Base-by-base conservation (phyloP, 2,888 invertebrate genomes). In the Drosophila nigritarsus region DNA sequence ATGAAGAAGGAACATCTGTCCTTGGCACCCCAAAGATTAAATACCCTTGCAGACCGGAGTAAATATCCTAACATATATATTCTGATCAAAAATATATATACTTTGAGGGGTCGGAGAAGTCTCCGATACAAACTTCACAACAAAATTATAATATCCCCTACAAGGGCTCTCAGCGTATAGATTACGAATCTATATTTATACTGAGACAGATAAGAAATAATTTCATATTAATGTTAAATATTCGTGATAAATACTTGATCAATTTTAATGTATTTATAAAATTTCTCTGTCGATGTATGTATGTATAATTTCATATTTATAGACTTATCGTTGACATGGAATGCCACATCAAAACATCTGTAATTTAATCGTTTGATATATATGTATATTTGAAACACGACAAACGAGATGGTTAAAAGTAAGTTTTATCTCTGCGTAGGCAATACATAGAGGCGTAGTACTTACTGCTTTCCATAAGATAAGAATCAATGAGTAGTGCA, bases 381-480 rank as follows among this genome's bases (percentile, higher is more conserved):
- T 24, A 11, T 9, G 2, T 15, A 24, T 24, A 3, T 38, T 18
- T 38, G 18, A n/a, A n/a, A 38, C 0, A n/a, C 8, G 3, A 3
- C 0, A 8, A 18, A 8, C 18, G 8, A 38, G 18, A 38, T 38
- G 38, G 8, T 38, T 18, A 1, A 3, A 8, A 8, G 8, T 38
- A 8, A 3, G 18, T 3, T 38, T 18, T 38, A 8, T 38, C 3
- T 0, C 9, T 32, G 30, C 9, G 9, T 32, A 32, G 30, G 3
- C 9, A 9, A 3, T 3, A 32, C 30, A 32, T 32, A 32, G 30
- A 32, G 3, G 30, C 30, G 30, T 9, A 32, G 0, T 32, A 73
- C 84, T 78, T 66, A 91, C 91, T 73, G 5, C 34, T 54, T 48
- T 84, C 66, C 0, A 59, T 54, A 0, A 18, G 55, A 5, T 29